These are phyloP conservation scores for Dicyrtoma fusca DNA, from an alignment of 2,888 invertebrate genomes.

Conservation along the genomic window DNA sequence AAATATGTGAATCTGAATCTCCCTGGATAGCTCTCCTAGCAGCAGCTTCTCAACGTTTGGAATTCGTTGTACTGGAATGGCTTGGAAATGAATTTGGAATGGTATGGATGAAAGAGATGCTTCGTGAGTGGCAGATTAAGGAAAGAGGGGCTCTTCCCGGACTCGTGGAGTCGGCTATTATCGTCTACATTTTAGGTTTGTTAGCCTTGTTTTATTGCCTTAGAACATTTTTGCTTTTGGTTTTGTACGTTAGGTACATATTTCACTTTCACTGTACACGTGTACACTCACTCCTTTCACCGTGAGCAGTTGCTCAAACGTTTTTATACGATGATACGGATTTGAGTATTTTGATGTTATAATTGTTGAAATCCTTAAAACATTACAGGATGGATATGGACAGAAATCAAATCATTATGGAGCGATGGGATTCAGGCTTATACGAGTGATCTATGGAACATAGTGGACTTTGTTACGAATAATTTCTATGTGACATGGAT, in stretches of 20 bases:
- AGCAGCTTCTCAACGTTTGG: constrained; percentile 87
- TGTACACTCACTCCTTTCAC: too few species aligned
- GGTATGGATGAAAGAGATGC: constrained; percentile 68
- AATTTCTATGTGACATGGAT: constrained; percentile 77
- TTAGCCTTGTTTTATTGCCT: background rate
- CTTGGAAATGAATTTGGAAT: constrained; percentile 70
- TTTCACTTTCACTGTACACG: too few species aligned
- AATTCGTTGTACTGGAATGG: constrained; percentile 73
- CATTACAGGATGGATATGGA: constrained; percentile 79
- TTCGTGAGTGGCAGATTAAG: constrained; percentile 63
- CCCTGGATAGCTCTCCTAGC: constrained; percentile 77
- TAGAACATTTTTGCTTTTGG: too few species aligned
- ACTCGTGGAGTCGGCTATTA: constrained; percentile 78
- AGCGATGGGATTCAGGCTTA: constrained; percentile 84
- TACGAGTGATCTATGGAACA: constrained; percentile 93
- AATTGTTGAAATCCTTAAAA: background rate
- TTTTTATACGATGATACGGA: too few species aligned
- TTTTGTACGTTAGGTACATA: background rate
- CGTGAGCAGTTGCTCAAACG: background rate
- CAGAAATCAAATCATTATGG: constrained; percentile 89
- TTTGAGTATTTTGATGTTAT: too few species aligned
- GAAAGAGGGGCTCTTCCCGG: constrained; percentile 87
- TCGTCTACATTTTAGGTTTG: constrained; percentile 83
- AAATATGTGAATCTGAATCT: background rate
- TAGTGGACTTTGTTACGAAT: constrained; percentile 91